phyloP scores from a whole-genome alignment of 2,113 vertebrate species.

The Lepus americanus region DNA sequence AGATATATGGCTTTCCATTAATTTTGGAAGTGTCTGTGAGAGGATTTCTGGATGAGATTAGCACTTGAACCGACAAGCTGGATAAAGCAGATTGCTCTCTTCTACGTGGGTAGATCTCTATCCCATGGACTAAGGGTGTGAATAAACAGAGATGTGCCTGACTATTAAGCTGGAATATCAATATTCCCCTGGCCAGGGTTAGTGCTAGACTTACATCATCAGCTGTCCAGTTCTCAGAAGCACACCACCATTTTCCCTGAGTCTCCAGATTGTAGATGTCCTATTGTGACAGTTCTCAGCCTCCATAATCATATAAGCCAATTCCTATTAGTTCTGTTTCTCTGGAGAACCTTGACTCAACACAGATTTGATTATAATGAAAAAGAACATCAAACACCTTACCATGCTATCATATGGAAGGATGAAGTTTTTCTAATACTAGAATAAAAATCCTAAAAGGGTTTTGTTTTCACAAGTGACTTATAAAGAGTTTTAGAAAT shows the following conservation, averaged over 20 bases:
- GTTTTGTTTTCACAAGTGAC: conserved; percentile 50
- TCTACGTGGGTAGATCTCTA: background rate
- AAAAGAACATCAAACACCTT: background rate
- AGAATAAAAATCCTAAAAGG: background rate
- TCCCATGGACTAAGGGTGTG: background rate
- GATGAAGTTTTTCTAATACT: conserved; percentile 40
- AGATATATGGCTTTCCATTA: background rate
- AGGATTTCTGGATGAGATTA: background rate
- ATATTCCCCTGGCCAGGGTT: background rate
- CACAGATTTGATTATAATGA: conserved; percentile 13
- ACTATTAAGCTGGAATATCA: background rate
- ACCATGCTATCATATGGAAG: background rate
- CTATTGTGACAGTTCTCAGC: background rate
- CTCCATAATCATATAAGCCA: background rate
- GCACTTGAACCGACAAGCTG: background rate
- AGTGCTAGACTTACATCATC: background rate
- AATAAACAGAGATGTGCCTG: background rate
- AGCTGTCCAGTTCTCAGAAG: background rate
- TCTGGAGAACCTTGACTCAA: background rate
- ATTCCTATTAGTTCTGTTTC: background rate
- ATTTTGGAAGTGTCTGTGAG: background rate
- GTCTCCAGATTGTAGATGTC: background rate
- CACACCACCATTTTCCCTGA: background rate
- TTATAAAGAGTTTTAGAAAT: conserved; percentile 44
- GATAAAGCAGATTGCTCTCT: background rate